Evolutionary conservation across 2,888 invertebrate species (phyloP).

Genomic region (Sarcophaga carnaria): DNA sequence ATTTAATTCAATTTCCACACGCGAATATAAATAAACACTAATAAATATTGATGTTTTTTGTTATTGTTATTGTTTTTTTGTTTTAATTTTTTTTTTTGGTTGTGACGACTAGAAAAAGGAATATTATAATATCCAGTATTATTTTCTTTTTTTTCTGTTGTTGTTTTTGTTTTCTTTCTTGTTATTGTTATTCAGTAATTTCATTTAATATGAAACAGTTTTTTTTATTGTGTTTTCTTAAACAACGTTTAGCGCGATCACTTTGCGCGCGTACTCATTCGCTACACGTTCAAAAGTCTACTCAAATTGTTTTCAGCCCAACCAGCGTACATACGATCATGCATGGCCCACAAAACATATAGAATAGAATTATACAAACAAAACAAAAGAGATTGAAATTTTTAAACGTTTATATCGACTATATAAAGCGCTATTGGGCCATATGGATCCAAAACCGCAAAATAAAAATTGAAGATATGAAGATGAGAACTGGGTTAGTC

Average conservation of each 20-base stretch:
- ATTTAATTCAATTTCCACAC: constrained; percentile 68
- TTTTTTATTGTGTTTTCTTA: constrained; percentile 19
- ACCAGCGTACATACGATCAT: constrained; percentile 41
- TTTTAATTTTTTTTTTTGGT: constrained; percentile 48
- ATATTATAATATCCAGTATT: constrained; percentile 27
- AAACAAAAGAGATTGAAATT: constrained; percentile 27
- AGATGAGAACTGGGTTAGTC: too few relatives aligned
- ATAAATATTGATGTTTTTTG: constrained; percentile 66
- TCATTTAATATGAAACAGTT: constrained; percentile 51
- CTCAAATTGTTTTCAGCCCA: constrained; percentile 48
- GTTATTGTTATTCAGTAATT: constrained; percentile 55
- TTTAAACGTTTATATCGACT: constrained; percentile 28
- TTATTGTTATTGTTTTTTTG: constrained; percentile 14
- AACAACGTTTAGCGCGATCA: constrained; percentile 58
- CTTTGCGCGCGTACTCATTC: constrained; percentile 64
- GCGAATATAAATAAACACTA: constrained; percentile 66
- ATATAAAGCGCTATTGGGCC: constrained; percentile 26
- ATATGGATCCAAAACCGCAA: not conserved
- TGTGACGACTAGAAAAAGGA: constrained; percentile 66
- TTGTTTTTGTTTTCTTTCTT: constrained; percentile 40
- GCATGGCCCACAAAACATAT: constrained; percentile 53
- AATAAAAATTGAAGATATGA: too few relatives aligned
- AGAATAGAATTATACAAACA: constrained; percentile 63
- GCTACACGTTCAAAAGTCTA: constrained; percentile 64
- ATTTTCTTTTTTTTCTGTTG: constrained; percentile 21